Evolutionary conservation across 2,113 vertebrate genomes (phyloP), one percentile per base, ranked within the genome.

Genomic region (Myiopsitta monachus): DNA sequence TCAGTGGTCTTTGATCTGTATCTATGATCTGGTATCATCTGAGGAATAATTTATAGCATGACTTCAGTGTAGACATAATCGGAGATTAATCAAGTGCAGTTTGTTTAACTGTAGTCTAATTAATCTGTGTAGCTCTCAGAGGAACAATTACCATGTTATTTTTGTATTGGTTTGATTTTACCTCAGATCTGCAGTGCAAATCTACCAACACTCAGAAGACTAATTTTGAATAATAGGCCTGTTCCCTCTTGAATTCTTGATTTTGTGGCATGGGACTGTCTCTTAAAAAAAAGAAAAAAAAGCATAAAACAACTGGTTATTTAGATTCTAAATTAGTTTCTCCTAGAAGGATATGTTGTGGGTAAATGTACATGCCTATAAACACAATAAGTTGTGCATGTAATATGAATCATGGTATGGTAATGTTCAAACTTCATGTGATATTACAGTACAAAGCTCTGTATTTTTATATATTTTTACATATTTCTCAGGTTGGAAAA

Each of bases 61-160:
- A 59, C 43, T 92, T 88, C 51, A 61, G 5, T 63, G 67, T 59
- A 67, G 67, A 70, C 46, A 67, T 54, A 49, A 74, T 59, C 92
- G 83, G 85, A 59, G 36, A 43, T 68, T 54, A 88, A 90, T 74
- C 30, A 11, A 88, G 78, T 10, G 74, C 43, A 3, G 83, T 93
- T 93, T 93, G 44, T 93, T 86, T 80, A 36, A 39, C 67, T 77
- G 44, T 26, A 73, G 74, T 64, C 79, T 93, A 51, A 95, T 94
- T 85, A 73, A 94, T 75, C 74, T 88, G 68, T 74, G 81, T 90
- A 90, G 59, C 54, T 96, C 85, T 92, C 82, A 9, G 75, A 86
- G 75, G 90, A 88, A 66, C 74, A 76, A 91, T 85, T 91, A 74
- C 22, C 27, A 7, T 10, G 5, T 63, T 83, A 11, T 51, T 94